These are phyloP conservation scores for Palythoa heliodiscus DNA, from an alignment of 92 coral and sea anemone genomes.

Conservation along the genomic window DNA sequence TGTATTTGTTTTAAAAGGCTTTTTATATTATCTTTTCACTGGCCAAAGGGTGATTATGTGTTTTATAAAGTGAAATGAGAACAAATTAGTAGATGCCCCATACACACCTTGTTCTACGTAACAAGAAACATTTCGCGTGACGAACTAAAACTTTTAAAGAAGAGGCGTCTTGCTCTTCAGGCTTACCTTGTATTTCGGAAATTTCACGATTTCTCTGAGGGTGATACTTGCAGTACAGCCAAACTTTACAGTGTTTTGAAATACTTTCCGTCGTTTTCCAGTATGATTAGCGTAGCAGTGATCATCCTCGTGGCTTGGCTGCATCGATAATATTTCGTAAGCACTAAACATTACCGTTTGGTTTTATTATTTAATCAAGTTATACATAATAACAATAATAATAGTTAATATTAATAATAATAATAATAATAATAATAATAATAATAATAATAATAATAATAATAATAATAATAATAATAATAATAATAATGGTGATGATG, in stretches of 20 bases:
- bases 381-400: background rate
- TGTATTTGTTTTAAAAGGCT: background rate
- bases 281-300: constrained; percentile 34
- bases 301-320: constrained; percentile 17
- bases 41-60: constrained; percentile 2
- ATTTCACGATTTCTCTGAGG: constrained; percentile 31
- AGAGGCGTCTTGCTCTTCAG: constrained; percentile 3
- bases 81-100: constrained; percentile 2
- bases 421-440: too few species aligned
- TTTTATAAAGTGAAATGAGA: background rate
- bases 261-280: constrained; percentile 30
- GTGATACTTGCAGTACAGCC: constrained; percentile 37
- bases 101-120: background rate
- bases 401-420: too few species aligned
- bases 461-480: too few species aligned
- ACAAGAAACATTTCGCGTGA: constrained; percentile 7
- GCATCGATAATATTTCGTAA: constrained; percentile 1
- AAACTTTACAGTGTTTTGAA: constrained; percentile 33
- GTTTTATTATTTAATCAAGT: background rate
- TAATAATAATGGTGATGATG: background rate
- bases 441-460: too few species aligned
- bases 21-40: background rate
- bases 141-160: background rate
- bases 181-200: constrained; percentile 31
- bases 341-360: constrained; percentile 15